Evolutionary conservation across 2,888 invertebrate genomes (phyloP).

Genomic region (Drosophila prostipennis): DNA sequence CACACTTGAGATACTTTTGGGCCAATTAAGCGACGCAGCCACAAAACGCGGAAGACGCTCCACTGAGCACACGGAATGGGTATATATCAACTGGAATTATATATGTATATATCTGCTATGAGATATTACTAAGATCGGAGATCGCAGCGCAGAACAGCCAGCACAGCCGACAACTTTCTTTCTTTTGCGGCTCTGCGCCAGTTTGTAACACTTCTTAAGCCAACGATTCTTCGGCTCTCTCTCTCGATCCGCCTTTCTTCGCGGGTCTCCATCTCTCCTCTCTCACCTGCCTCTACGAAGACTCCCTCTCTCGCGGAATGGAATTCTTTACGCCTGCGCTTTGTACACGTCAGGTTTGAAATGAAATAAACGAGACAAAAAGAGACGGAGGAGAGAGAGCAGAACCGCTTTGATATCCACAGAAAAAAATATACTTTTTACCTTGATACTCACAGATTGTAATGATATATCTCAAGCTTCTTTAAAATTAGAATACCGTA

Average conservation of each 20-base stretch:
- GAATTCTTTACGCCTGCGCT: constrained; percentile 71
- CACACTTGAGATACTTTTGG: constrained; percentile 71
- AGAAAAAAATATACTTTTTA: background rate
- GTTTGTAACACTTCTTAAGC: constrained; percentile 82
- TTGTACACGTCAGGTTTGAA: constrained; percentile 66
- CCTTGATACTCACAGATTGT: background rate
- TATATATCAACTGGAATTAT: background rate
- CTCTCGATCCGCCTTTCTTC: constrained; percentile 3
- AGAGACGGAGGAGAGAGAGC: constrained; percentile 10
- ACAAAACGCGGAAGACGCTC: constrained; percentile 57
- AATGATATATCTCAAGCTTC: background rate
- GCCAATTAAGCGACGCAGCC: constrained; percentile 72
- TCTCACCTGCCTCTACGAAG: constrained; percentile 17
- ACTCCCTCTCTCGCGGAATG: constrained; percentile 48
- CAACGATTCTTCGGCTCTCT: constrained; percentile 27
- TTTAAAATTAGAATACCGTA: too few species aligned
- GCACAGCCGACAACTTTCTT: constrained; percentile 83
- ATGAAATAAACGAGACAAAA: constrained; percentile 39
- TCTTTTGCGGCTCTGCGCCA: constrained; percentile 78
- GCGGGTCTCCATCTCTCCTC: constrained; percentile 7
- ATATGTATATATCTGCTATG: background rate
- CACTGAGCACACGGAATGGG: constrained; percentile 60
- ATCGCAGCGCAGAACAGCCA: constrained; percentile 68
- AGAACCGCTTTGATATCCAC: constrained; percentile 13
- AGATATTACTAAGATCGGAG: constrained; percentile 18